These are phyloP conservation scores for Agapostemon virescens DNA, from an alignment of 2,888 invertebrate genomes.

Conservation along the genomic window DNA sequence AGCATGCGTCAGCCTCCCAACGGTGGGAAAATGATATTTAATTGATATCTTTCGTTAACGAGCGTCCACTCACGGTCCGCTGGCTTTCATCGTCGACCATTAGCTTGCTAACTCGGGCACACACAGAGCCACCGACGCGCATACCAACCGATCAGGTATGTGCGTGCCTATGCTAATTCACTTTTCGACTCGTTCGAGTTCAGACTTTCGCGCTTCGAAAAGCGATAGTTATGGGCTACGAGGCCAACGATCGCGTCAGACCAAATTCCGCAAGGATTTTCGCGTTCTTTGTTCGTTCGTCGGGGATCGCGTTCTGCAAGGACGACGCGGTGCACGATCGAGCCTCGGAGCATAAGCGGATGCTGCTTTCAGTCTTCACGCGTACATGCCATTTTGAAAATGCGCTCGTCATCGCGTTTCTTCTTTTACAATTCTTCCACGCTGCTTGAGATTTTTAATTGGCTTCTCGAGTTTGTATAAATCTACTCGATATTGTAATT, in stretches of 20 bases:
- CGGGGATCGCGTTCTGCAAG: neutral
- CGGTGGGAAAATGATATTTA: constrained; percentile 47
- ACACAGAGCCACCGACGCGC: neutral
- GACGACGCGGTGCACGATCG: neutral
- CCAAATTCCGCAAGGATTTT: neutral
- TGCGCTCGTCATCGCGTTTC: no score
- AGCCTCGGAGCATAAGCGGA: no score
- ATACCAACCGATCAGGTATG: neutral
- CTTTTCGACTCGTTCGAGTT: constrained; percentile 34
- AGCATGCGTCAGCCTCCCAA: constrained; percentile 20
- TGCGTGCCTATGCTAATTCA: constrained; percentile 42
- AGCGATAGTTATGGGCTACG: constrained; percentile 48
- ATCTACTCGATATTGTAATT: no score
- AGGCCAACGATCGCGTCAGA: neutral
- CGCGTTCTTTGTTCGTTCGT: neutral
- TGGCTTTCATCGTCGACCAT: constrained; percentile 22
- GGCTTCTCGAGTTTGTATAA: no score
- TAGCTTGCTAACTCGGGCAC: neutral
- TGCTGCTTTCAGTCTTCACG: no score
- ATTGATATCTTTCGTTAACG: constrained; percentile 36
- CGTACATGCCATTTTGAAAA: no score
- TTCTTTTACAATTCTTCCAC: no score
- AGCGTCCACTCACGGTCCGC: constrained; percentile 17
- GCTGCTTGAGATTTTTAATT: no score
- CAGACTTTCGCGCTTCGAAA: constrained; percentile 23